phyloP scores from a whole-genome alignment of 2,888 invertebrate genomes.

The Melikaiella ostensackeni region DNA sequence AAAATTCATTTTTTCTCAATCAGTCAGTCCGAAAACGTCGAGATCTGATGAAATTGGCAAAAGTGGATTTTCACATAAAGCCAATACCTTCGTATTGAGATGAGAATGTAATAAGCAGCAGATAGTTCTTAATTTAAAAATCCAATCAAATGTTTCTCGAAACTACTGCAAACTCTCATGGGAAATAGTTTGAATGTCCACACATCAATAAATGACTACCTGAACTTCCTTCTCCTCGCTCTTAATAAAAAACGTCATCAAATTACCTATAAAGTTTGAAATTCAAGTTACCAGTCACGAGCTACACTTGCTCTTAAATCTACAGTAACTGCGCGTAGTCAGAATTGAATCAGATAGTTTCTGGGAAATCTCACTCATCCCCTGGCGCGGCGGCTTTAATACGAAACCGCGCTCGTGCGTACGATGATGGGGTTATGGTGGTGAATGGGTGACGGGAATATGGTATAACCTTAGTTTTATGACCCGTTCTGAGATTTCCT shows the following conservation, averaged over 20 bases:
- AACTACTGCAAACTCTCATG: too few species aligned
- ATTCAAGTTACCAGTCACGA: background rate
- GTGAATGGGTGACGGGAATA: background rate
- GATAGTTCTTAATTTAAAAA: too few species aligned
- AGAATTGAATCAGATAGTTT: slow-evolving; percentile 1
- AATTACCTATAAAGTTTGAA: background rate
- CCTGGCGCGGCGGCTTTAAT: background rate
- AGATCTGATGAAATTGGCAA: too few species aligned
- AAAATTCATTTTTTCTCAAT: too few species aligned
- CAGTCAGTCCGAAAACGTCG: too few species aligned
- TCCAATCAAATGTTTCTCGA: too few species aligned
- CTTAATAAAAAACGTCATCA: background rate
- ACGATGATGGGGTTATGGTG: background rate
- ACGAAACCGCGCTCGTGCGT: background rate
- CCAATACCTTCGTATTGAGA: too few species aligned
- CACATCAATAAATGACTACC: background rate
- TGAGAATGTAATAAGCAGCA: too few species aligned
- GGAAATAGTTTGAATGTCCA: background rate
- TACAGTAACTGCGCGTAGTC: background rate
- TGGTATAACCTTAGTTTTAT: background rate
- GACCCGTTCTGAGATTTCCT: background rate
- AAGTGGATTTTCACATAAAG: too few species aligned
- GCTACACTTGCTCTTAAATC: background rate
- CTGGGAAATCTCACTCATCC: background rate
- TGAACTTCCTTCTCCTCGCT: background rate